Conservation (phyloP, 2,113 vertebrate species). For the Xyliphius kryptos region DNA sequence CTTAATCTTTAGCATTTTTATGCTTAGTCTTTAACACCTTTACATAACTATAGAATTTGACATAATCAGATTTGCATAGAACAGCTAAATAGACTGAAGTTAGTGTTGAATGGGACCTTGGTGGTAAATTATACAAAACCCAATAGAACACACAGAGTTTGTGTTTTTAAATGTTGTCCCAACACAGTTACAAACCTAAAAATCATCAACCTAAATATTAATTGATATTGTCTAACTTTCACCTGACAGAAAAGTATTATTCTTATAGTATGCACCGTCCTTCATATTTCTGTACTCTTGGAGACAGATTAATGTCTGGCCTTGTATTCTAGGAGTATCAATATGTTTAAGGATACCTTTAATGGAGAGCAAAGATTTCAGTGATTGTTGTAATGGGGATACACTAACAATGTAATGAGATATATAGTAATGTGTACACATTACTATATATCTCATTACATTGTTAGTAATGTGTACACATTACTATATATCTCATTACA, state of each 20-base stretch:
- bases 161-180: too few species aligned
- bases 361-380: constrained; percentile 13
- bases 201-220: constrained; percentile 30
- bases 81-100: constrained; percentile 27
- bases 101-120: constrained; percentile 26
- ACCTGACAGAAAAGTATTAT: constrained; percentile 22
- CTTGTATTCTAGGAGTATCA: neutral
- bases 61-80: constrained; percentile 23
- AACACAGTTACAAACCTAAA: too few species aligned
- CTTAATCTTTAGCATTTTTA: too few species aligned
- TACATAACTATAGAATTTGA: constrained; percentile 29
- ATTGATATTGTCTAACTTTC: constrained; percentile 29
- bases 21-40: constrained; percentile 28
- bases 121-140: constrained; percentile 32
- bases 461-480: too few species aligned
- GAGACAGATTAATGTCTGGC: neutral
- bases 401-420: too few species aligned
- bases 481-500: too few species aligned
- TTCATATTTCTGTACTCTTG: constrained; percentile 13
- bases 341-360: constrained; percentile 23
- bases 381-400: constrained; percentile 21
- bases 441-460: too few species aligned
- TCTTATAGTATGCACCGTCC: constrained; percentile 21
- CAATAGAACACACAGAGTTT: too few species aligned
- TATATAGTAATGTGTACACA: too few species aligned